Percentiles rank a stretch among this genome's conserved stretches.
Conservation (phyloP, 2,113 vertebrate species). For the Polypterus senegalus region DNA sequence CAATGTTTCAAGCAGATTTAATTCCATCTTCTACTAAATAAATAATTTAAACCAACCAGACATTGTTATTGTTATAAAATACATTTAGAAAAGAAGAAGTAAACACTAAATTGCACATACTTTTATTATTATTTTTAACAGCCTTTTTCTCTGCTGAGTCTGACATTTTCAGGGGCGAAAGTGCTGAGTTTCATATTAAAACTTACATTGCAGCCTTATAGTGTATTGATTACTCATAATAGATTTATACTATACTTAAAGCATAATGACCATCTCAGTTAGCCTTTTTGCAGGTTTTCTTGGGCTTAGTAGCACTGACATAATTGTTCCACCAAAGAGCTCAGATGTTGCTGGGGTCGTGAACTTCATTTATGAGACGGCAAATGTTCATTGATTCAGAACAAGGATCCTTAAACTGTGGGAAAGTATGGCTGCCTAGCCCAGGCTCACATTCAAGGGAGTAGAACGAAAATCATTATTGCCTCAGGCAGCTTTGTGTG, state of each 20-base stretch:
- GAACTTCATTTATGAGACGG: constrained; percentile 30
- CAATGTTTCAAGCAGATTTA: too few species aligned
- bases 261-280: constrained; percentile 24
- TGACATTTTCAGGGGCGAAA: too few species aligned
- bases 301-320: constrained; percentile 18
- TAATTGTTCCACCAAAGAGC: constrained; percentile 30
- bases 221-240: constrained; percentile 30
- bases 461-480: constrained; percentile 14
- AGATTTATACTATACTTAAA: constrained; percentile 33
- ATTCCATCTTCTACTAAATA: too few species aligned
- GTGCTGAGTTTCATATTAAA: too few species aligned
- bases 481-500: constrained; percentile 20
- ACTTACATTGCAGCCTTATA: constrained; percentile 3
- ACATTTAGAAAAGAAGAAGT: too few species aligned
- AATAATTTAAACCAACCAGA: too few species aligned
- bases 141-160: too few species aligned
- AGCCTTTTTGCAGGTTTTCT: constrained; percentile 27
- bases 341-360: constrained; percentile 22
- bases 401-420: constrained; percentile 23
- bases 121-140: too few species aligned
- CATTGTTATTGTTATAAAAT: too few species aligned
- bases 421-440: constrained; percentile 15
- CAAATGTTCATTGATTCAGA: constrained; percentile 30
- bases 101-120: too few species aligned
- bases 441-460: constrained; percentile 23